A percentile compares a stretch with the other conserved stretches of the same genome.
Conservation (phyloP, 2,113 vertebrate genomes). For the Accipiter virgatus region DNA sequence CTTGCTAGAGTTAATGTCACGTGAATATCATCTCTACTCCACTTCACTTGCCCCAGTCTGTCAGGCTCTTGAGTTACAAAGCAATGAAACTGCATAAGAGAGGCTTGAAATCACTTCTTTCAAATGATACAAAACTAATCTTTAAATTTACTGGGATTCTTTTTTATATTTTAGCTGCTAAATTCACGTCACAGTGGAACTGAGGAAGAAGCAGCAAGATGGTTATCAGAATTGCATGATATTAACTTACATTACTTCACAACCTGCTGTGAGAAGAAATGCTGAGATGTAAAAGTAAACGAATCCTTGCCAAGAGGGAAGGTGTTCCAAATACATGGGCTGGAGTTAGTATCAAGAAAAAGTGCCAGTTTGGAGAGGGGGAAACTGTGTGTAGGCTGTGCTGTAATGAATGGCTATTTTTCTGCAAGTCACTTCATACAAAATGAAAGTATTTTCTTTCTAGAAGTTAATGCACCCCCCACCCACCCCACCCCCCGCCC, state of each 20-base stretch:
- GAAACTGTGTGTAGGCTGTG: neutral
- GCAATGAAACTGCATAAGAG: neutral
- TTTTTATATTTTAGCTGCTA: neutral
- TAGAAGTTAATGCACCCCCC: neutral
- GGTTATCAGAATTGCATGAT: constrained; percentile 16
- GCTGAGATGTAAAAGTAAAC: constrained; percentile 30
- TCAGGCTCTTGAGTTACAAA: neutral
- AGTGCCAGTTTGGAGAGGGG: neutral
- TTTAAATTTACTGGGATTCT: neutral
- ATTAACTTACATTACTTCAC: constrained; percentile 35
- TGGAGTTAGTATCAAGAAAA: neutral
- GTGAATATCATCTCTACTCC: neutral
- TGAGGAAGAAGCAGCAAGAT: neutral
- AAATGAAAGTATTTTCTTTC: neutral
- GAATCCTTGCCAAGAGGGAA: constrained; percentile 30
- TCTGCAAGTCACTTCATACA: neutral
- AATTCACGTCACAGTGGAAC: neutral
- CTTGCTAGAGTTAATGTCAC: neutral
- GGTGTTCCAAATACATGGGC: neutral
- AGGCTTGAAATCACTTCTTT: neutral
- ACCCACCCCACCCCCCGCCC: no score
- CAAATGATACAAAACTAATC: neutral
- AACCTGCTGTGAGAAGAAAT: constrained; percentile 28
- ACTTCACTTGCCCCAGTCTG: neutral
- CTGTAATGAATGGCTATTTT: neutral